Conservation (phyloP, 2,113 vertebrate species). For the Pimephales promelas region DNA sequence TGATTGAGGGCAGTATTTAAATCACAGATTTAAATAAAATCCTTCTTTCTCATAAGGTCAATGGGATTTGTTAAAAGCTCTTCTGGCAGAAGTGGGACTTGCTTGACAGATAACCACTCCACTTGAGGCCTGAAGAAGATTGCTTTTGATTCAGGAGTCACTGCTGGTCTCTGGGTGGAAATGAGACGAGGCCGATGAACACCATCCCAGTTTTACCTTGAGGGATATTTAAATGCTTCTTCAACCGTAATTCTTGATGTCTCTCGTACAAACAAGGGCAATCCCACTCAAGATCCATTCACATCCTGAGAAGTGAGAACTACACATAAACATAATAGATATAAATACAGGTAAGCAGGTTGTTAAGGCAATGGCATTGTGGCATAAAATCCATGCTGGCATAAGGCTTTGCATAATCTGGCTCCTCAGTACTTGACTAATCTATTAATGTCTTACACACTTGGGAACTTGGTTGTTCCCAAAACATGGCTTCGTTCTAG, state of each 20-base stretch:
- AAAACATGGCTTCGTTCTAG: no score
- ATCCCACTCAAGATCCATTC: background rate
- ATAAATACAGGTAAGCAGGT: background rate
- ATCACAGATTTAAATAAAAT: slow-evolving; percentile 6
- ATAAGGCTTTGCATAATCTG: no score
- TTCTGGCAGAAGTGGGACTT: slow-evolving; percentile 38
- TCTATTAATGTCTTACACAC: no score
- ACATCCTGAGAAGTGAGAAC: slow-evolving; percentile 70
- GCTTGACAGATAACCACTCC: slow-evolving; percentile 24
- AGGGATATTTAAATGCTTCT: slow-evolving; percentile 88
- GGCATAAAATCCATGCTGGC: no score
- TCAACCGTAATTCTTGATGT: slow-evolving; percentile 85
- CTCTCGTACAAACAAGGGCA: slow-evolving; percentile 89
- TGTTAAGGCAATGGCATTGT: no score
- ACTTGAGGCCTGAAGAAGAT: slow-evolving; percentile 7
- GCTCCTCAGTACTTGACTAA: no score
- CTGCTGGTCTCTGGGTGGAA: background rate
- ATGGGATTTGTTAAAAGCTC: slow-evolving; percentile 20
- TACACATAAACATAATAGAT: slow-evolving; percentile 52
- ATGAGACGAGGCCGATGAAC: slow-evolving; percentile 12
- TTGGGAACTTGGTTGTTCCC: no score
- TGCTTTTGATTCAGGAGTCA: slow-evolving; percentile 32
- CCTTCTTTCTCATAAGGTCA: slow-evolving; percentile 4
- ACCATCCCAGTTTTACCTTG: slow-evolving; percentile 74
- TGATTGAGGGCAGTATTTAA: background rate